Base-by-base conservation (phyloP, 2,888 invertebrate genomes). In the Eurytoma adleriae region DNA sequence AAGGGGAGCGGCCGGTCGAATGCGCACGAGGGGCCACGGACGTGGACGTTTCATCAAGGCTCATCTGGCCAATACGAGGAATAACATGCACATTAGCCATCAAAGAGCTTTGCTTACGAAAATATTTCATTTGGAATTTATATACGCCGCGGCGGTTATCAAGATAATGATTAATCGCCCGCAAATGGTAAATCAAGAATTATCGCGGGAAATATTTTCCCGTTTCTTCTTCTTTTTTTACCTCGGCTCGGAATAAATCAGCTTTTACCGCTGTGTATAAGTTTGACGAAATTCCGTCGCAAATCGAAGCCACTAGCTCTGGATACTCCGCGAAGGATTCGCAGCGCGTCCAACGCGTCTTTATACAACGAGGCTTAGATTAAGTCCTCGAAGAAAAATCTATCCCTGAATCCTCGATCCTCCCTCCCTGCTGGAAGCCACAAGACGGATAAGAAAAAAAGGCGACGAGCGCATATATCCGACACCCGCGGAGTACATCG, bases 381-480 rank as follows among this genome's bases (percentile, higher is more conserved):
- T 89, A 90, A 90, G 89, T 88, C 89, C 85, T 85, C 85, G 82
- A 86, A 90, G 90, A 90, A 90, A 90, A 90, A 90, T 90, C 89
- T 90, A 89, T 89, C 86, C 87, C 81, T 7, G 40, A 40, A 40
- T 10, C 40, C 40, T 40, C 40, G 40, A 40, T 40, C 80, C 83
- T 73, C 85, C 83, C 80, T 80, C 80, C 72, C 40, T 10, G 3
- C 5, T 7, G 30, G 3, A 14, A 56, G 20, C 10, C 27, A 59
- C 18, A n/a, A n/a, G 40, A 7, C 66, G 52, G 27, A 71, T 56
- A 80, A 77, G 72, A 24, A 27, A 67, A n/a, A 67, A 50, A 56
- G 68, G 14, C 18, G 16, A 40, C 40, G 7, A 10, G 7, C 40
- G 7, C 7, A 7, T 10, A 40, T 10, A 40, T 40, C 7, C 7